Evolutionary conservation across 2,797 vertebrate species (phyloP).

Genomic region (Rhabdophis nuchalis): DNA sequence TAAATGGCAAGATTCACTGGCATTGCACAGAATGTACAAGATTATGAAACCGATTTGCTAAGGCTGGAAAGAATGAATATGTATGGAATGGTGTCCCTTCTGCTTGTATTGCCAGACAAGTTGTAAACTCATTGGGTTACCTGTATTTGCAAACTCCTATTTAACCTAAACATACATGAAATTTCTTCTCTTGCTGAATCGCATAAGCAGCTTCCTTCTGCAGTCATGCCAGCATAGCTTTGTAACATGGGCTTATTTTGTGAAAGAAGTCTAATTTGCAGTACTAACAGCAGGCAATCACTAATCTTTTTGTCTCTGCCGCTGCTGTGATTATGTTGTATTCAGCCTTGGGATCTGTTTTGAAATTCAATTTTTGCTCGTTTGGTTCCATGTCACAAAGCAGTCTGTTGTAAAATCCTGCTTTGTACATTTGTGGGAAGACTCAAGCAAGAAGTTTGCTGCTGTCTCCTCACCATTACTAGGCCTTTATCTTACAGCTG

Average conservation of each 20-base stretch:
- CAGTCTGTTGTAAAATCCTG: constrained; percentile 15
- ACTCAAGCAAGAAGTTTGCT: constrained; percentile 24
- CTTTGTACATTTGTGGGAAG: constrained; percentile 22
- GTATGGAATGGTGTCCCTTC: neutral
- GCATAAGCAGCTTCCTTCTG: constrained; percentile 4
- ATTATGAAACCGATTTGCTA: neutral
- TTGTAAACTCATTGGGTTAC: constrained; percentile 10
- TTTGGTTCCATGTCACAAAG: constrained; percentile 32
- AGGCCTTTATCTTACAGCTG: constrained; percentile 31
- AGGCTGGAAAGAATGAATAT: neutral
- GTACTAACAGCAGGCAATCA: constrained; percentile 27
- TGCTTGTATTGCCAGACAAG: constrained; percentile 21
- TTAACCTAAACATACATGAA: constrained; percentile 12
- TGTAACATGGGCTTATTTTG: constrained; percentile 18
- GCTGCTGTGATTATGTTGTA: neutral
- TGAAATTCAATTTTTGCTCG: constrained; percentile 19
- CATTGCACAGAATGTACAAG: neutral
- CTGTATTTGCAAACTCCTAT: constrained; percentile 18
- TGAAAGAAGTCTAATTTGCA: constrained; percentile 35
- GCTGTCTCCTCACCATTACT: neutral
- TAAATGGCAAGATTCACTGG: neutral
- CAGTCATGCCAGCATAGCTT: constrained; percentile 10
- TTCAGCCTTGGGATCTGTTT: constrained; percentile 14
- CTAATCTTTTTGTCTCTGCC: constrained; percentile 24
- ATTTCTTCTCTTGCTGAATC: constrained; percentile 3